phyloP scores from a whole-genome alignment of 1,140 invertebrate genomes.

The Lithobius niger region DNA sequence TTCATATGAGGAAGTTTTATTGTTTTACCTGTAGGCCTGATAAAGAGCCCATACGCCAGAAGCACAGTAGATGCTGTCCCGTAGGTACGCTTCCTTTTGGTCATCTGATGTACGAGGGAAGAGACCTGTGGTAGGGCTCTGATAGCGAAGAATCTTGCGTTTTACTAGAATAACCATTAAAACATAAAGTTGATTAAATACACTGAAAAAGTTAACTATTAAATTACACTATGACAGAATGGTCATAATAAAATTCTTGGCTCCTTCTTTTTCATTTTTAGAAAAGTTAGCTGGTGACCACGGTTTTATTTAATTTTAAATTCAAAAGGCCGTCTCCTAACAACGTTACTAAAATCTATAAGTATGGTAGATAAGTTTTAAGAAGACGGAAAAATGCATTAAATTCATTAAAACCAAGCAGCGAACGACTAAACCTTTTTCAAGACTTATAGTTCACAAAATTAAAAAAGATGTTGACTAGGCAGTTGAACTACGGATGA shows the following conservation, averaged over 20 bases:
- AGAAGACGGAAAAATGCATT: no score
- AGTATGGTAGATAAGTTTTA: no score
- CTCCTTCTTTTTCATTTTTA: neutral
- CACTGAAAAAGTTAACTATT: constrained; percentile 1
- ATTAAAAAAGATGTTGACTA: no score
- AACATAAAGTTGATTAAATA: neutral
- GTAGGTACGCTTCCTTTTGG: constrained; percentile 62
- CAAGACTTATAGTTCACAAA: no score
- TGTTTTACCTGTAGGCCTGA: constrained; percentile 92
- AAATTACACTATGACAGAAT: constrained; percentile 7
- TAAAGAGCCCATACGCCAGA: constrained; percentile 88
- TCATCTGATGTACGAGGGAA: constrained; percentile 82
- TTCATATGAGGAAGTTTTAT: no score
- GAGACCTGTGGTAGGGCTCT: constrained; percentile 86
- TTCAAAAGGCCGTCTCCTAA: no score
- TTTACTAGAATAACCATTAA: constrained; percentile 59
- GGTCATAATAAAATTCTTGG: constrained; percentile 6
- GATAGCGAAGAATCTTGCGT: constrained; percentile 74
- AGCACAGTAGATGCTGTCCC: constrained; percentile 94
- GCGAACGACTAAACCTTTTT: no score
- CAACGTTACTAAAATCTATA: no score
- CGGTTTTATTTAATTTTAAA: no score
- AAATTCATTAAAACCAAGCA: no score
- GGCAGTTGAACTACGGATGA: no score
- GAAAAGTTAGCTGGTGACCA: no score